Percentiles rank a stretch among this genome's conserved stretches.
Evolutionary conservation across 2,888 invertebrate genomes (phyloP).

Genomic region (Cantharis nigra): DNA sequence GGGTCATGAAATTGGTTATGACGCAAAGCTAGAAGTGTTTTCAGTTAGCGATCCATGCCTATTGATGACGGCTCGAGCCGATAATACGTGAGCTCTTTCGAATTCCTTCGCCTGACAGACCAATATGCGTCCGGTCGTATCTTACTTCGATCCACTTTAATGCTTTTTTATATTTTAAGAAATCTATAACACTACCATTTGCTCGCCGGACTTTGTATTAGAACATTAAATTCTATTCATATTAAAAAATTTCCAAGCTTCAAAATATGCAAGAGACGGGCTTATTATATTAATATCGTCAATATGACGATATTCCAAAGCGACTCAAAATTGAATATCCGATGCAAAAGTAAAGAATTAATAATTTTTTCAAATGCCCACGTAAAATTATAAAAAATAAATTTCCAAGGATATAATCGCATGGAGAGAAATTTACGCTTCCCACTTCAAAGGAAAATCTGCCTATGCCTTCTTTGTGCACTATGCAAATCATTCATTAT

Average conservation of each 20-base stretch:
- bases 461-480: background rate
- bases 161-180: constrained; percentile 32
- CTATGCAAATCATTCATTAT: background rate
- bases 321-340: background rate
- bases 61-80: constrained; percentile 44
- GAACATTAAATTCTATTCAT: background rate
- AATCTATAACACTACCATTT: constrained; percentile 15
- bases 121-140: constrained; percentile 44
- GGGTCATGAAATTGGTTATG: constrained; percentile 48
- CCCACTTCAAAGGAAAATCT: background rate
- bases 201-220: background rate
- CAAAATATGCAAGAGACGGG: background rate
- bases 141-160: constrained; percentile 21
- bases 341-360: background rate
- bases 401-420: background rate
- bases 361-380: background rate
- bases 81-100: constrained; percentile 47
- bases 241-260: background rate
- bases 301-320: background rate
- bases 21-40: constrained; percentile 46
- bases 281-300: background rate
- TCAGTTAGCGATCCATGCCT: constrained; percentile 47
- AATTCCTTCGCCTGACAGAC: constrained; percentile 47
- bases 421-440: background rate
- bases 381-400: background rate